Evolutionary conservation across 1,140 invertebrate genomes (phyloP).

Genomic region (Palaemon carinicauda): DNA sequence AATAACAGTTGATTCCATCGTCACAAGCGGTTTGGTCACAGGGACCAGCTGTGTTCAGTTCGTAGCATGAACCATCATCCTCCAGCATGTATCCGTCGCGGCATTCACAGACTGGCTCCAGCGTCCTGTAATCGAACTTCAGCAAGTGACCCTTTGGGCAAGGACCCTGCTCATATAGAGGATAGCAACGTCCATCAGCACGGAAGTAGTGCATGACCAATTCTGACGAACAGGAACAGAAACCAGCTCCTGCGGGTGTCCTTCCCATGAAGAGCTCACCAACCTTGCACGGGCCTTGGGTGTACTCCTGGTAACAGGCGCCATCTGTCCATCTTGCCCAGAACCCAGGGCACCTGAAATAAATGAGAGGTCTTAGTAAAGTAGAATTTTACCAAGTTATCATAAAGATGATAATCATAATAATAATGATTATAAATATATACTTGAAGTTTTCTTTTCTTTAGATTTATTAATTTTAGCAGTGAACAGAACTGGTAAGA

Average conservation of each 20-base stretch:
- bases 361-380: neutral
- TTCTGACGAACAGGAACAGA: slow-evolving; percentile 58
- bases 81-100: slow-evolving; percentile 61
- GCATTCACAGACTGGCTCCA: slow-evolving; percentile 60
- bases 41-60: slow-evolving; percentile 61
- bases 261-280: slow-evolving; percentile 60
- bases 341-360: slow-evolving; percentile 41
- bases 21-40: slow-evolving; percentile 56
- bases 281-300: slow-evolving; percentile 59
- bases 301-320: slow-evolving; percentile 59
- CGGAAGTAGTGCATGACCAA: slow-evolving; percentile 61
- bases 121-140: slow-evolving; percentile 61
- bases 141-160: slow-evolving; percentile 60
- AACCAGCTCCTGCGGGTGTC: slow-evolving; percentile 33
- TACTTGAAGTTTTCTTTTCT: neutral
- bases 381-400: neutral
- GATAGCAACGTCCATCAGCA: slow-evolving; percentile 56
- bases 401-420: neutral
- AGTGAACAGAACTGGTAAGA: no score
- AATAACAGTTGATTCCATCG: slow-evolving; percentile 59
- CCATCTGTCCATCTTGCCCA: slow-evolving; percentile 47
- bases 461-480: no score
- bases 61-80: slow-evolving; percentile 61
- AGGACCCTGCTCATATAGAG: slow-evolving; percentile 61
- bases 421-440: neutral